These are phyloP conservation scores for Lutjanus argentimaculatus DNA, from an alignment of 2,797 vertebrate species.

Conservation along the genomic window DNA sequence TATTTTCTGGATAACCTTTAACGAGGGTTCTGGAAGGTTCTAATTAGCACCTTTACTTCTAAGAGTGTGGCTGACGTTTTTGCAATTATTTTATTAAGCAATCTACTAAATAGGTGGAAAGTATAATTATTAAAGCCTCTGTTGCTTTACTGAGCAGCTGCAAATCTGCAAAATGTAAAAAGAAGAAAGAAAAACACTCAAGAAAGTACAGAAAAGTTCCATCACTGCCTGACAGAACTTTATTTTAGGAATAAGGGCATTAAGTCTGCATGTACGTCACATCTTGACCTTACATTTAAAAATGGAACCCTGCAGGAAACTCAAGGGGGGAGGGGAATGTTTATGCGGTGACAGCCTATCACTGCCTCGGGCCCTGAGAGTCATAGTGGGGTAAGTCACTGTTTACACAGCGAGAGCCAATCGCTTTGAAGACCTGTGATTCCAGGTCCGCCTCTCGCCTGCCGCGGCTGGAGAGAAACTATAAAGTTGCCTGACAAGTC, in stretches of 20 bases:
- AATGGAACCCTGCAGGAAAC: conserved; percentile 51
- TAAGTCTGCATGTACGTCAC: conserved; percentile 45
- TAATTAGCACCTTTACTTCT: too few species aligned
- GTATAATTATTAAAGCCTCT: too few species aligned
- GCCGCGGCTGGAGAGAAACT: conserved; percentile 34
- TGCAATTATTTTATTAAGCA: background rate
- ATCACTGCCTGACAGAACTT: background rate
- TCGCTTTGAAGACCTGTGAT: conserved; percentile 32
- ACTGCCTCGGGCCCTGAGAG: conserved; percentile 41
- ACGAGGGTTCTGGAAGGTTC: too few species aligned
- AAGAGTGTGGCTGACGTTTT: background rate
- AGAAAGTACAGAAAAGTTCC: conserved; percentile 3
- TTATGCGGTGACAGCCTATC: conserved; percentile 58
- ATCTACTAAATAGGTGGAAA: background rate
- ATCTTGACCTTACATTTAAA: conserved; percentile 58
- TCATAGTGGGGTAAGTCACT: conserved; percentile 45
- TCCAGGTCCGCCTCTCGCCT: conserved; percentile 40
- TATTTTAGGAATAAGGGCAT: conserved; percentile 35
- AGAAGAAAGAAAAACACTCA: background rate
- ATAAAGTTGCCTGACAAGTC: conserved; percentile 74
- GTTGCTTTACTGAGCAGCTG: background rate
- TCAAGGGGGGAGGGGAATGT: conserved; percentile 58
- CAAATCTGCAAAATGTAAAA: background rate
- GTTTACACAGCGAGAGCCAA: conserved; percentile 75
- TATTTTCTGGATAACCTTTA: too few species aligned